phyloP scores from a whole-genome alignment of 2,113 vertebrate genomes.

The Hyla sarda region DNA sequence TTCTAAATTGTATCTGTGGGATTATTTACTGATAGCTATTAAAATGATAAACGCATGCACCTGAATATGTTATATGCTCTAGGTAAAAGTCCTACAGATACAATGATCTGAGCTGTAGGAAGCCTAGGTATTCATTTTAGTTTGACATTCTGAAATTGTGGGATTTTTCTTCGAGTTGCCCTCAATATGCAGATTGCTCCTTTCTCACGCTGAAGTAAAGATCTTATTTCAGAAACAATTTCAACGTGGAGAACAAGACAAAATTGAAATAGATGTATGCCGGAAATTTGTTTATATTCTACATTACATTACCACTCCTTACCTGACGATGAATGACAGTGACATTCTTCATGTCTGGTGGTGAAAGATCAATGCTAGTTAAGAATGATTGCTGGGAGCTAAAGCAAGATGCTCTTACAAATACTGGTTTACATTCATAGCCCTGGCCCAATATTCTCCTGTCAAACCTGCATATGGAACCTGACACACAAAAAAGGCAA shows the following conservation, averaged over 20 bases:
- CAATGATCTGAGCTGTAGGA: neutral
- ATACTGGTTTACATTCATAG: neutral
- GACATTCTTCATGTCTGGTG: neutral
- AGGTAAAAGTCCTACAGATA: neutral
- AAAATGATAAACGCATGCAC: neutral
- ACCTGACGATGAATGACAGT: conserved; percentile 8
- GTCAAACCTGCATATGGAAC: neutral
- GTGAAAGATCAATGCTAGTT: neutral
- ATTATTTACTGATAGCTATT: neutral
- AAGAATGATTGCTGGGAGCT: neutral
- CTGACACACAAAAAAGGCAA: neutral
- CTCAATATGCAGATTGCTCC: neutral
- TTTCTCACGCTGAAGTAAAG: neutral
- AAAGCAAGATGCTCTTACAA: neutral
- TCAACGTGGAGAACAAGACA: neutral
- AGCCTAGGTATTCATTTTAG: neutral
- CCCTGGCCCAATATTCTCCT: neutral
- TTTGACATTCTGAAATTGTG: neutral
- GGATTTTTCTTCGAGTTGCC: neutral
- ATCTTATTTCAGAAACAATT: neutral
- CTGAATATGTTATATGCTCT: neutral
- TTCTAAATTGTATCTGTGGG: no score
- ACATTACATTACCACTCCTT: neutral
- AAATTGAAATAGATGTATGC: neutral
- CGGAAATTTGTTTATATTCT: neutral